phyloP scores from a whole-genome alignment of 1,140 invertebrate species.

The Leucophenga varia region DNA sequence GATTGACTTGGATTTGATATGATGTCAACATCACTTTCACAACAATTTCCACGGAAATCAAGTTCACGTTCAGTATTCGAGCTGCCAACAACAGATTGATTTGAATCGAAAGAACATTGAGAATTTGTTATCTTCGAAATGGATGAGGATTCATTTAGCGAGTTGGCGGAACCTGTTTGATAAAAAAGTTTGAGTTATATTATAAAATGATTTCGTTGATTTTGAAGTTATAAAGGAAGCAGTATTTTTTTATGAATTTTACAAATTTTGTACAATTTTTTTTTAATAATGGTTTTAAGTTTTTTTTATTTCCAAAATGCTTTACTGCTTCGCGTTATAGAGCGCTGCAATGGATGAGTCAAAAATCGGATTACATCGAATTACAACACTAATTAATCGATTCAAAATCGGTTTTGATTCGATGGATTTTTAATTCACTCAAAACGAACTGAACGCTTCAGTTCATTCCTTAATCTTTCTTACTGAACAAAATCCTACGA shows the following conservation, averaged over 20 bases:
- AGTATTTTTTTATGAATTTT: constrained; percentile 23
- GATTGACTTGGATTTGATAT: constrained; percentile 69
- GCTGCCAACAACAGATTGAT: constrained; percentile 55
- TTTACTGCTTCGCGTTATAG: constrained; percentile 36
- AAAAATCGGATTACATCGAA: too few relatives aligned
- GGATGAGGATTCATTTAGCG: constrained; percentile 54
- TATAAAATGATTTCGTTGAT: background rate
- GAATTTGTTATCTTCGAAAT: constrained; percentile 53
- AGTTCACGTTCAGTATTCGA: constrained; percentile 45
- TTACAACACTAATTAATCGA: too few relatives aligned
- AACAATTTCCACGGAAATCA: constrained; percentile 45
- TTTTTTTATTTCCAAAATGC: constrained; percentile 26
- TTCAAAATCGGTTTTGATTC: too few relatives aligned
- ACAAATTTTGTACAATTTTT: constrained; percentile 14
- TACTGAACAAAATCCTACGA: too few relatives aligned
- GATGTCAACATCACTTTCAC: constrained; percentile 66
- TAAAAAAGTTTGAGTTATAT: background rate
- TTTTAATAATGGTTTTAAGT: constrained; percentile 1
- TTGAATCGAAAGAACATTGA: constrained; percentile 51
- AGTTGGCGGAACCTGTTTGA: constrained; percentile 51
- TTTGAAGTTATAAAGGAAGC: constrained; percentile 29
- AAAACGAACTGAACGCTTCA: too few relatives aligned
- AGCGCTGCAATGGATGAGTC: too few relatives aligned
- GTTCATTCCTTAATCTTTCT: too few relatives aligned
- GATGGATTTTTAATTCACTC: too few relatives aligned